phyloP scores from a whole-genome alignment of 2,888 invertebrate genomes.

The Ormyrus labotus region DNA sequence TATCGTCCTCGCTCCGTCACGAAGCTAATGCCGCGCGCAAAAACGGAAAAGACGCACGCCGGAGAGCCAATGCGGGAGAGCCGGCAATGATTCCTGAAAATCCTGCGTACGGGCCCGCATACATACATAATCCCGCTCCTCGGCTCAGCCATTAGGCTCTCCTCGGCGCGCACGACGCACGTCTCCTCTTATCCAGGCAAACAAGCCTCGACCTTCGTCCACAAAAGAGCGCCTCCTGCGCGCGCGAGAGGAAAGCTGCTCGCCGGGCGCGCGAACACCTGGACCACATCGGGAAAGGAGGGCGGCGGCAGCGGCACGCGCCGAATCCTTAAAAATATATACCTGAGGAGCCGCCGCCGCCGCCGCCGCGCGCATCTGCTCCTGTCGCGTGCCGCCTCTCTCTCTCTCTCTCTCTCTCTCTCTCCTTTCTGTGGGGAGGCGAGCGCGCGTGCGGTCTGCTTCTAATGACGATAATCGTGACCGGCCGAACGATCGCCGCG shows the following conservation, averaged over 20 bases:
- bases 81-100: too few species aligned
- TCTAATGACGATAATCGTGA: constrained; percentile 49
- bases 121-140: too few species aligned
- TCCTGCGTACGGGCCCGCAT: too few species aligned
- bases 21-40: too few species aligned
- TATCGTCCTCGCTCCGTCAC: too few species aligned
- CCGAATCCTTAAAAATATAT: neutral
- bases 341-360: constrained; percentile 3
- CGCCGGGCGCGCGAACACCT: constrained; percentile 8
- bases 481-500: neutral
- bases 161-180: too few species aligned
- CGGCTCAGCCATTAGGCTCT: too few species aligned
- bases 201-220: neutral
- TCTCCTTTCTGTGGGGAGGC: neutral
- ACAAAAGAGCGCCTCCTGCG: neutral
- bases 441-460: constrained; percentile 21
- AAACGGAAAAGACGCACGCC: too few species aligned
- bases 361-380: constrained; percentile 51
- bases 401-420: neutral
- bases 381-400: constrained; percentile 43
- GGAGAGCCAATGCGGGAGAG: too few species aligned
- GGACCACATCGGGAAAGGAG: neutral
- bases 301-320: neutral
- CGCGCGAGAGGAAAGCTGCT: neutral
- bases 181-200: too few species aligned